phyloP scores from a whole-genome alignment of 1,140 invertebrate genomes.

The Cryptotermes secundus region DNA sequence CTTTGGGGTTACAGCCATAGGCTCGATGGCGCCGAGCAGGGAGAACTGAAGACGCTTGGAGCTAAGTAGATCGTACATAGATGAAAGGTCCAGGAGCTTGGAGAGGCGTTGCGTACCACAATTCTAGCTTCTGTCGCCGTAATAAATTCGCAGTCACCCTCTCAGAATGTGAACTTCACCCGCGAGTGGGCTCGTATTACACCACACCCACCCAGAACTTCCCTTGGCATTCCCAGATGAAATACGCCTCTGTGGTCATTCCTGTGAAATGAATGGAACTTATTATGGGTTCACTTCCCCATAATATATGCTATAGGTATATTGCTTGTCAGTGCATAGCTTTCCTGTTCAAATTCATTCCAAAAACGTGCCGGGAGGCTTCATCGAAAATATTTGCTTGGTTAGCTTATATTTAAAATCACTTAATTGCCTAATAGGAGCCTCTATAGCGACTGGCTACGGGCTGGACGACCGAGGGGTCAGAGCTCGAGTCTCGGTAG shows the following conservation, averaged over 20 bases:
- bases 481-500: too few species aligned
- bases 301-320: not conserved
- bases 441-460: too few species aligned
- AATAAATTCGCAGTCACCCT: constrained; percentile 16
- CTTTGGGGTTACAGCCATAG: not conserved
- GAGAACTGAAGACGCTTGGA: not conserved
- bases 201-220: not conserved
- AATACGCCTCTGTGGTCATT: not conserved
- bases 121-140: not conserved
- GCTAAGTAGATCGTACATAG: not conserved
- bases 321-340: not conserved
- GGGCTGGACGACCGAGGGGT: too few species aligned
- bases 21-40: not conserved
- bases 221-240: not conserved
- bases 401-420: too few species aligned
- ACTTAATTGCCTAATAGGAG: too few species aligned
- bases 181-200: not conserved
- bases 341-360: not conserved
- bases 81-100: not conserved
- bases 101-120: not conserved
- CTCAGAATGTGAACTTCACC: not conserved
- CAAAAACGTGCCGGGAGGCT: too few species aligned
- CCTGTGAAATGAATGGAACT: not conserved
- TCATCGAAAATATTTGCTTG: too few species aligned
- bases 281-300: not conserved